These are phyloP conservation scores for Dryobotodes eremita DNA, from an alignment of 2,888 invertebrate genomes.

Conservation along the genomic window DNA sequence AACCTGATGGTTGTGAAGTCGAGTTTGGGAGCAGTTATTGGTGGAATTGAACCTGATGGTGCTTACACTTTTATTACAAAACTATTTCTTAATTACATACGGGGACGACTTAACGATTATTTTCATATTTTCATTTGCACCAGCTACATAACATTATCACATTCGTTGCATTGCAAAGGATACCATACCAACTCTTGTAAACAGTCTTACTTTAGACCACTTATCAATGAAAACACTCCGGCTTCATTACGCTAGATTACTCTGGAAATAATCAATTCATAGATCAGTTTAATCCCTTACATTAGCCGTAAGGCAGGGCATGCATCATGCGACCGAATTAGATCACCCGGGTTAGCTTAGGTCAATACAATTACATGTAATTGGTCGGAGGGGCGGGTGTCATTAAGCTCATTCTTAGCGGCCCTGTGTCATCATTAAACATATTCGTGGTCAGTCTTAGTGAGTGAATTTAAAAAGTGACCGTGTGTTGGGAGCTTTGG, in stretches of 20 bases:
- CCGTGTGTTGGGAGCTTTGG: conserved; percentile 43
- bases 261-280: conserved; percentile 58
- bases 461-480: conserved; percentile 61
- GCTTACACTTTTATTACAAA: background rate
- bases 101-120: background rate
- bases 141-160: background rate
- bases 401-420: conserved; percentile 79
- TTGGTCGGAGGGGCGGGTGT: conserved; percentile 81
- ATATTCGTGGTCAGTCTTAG: conserved; percentile 52
- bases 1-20: background rate
- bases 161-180: background rate
- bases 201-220: background rate
- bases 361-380: conserved; percentile 89
- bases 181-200: background rate
- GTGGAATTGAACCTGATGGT: background rate
- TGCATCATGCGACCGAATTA: conserved; percentile 86
- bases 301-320: conserved; percentile 69
- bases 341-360: conserved; percentile 87
- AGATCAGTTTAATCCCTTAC: conserved; percentile 55
- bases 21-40: background rate
- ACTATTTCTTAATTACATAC: background rate
- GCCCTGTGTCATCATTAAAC: conserved; percentile 68
- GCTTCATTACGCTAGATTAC: conserved; percentile 34
- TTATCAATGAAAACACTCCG: background rate
- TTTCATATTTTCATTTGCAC: background rate